Base-by-base conservation (phyloP, 2,797 vertebrate genomes). In the Chrosomus eos region DNA sequence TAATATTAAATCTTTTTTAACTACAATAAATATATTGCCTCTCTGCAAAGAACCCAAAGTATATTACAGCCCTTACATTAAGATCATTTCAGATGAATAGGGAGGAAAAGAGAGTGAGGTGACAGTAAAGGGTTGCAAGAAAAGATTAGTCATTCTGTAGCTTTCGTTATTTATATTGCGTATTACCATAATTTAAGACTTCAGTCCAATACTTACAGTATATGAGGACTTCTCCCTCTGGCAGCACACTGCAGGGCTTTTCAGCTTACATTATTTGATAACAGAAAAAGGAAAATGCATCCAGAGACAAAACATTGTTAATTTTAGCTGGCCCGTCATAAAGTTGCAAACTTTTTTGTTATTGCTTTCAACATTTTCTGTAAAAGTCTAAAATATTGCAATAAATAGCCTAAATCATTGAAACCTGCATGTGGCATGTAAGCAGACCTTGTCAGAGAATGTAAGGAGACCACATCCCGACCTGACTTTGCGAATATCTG, bases 161-260 rank as follows among this genome's bases (percentile, higher is more conserved):
- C 36, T 53, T 70, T 55, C 66, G 64, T 72, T n/a, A 62, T 14
- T 58, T 14, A 43, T 55, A 9, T 6, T 23, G 5, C 18, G 68
- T 11, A 23, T 36, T 4, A 62, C 5, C 8, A 51, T 31, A 53
- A 72, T 36, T 72, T 0, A 53, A 33, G 7, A 18, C 5, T 19
- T 18, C 23, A 51, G 19, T 64, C 21, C 64, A 75, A 19, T 1
- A 68, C 93, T 94, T 81, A 94, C 93, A 26, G 92, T 89, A 82
- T 92, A 91, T 1, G 89, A 89, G 18, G 88, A 91, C 75, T 84
- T 89, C 60, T 89, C 84, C 85, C 91, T 92, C 51, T 80, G 90
- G 33, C 58, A n/a, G 68, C 72, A 88, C 5, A 85, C 10, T 40
- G 88, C 76, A 28, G 88, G 80, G 31, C 78, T 87, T 36, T 66